phyloP scores from a whole-genome alignment of 2,113 vertebrate genomes.

The Halichoerus grypus region DNA sequence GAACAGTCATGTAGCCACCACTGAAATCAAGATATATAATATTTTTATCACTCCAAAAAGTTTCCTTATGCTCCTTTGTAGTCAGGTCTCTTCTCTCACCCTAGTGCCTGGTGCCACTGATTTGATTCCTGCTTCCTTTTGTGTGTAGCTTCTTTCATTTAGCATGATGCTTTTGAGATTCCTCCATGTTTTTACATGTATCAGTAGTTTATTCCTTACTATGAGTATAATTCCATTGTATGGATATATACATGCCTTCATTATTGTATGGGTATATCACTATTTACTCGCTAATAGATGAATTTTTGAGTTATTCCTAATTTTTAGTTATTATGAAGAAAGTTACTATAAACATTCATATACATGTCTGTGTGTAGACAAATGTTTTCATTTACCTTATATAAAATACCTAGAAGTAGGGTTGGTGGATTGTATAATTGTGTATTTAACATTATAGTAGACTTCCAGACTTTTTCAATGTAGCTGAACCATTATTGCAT shows the following conservation, averaged over 20 bases:
- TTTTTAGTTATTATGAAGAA: background rate
- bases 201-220: background rate
- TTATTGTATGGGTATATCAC: background rate
- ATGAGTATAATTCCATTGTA: background rate
- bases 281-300: background rate
- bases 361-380: background rate
- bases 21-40: constrained; percentile 18
- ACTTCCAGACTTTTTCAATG: background rate
- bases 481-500: background rate
- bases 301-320: background rate
- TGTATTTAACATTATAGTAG: background rate
- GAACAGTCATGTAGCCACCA: background rate
- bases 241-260: background rate
- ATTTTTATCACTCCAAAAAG: background rate
- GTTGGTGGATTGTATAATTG: background rate
- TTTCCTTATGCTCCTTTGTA: background rate
- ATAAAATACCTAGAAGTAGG: background rate
- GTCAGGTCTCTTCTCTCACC: background rate
- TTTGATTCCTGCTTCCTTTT: background rate
- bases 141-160: background rate
- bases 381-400: background rate
- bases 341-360: background rate
- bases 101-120: background rate
- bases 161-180: background rate
- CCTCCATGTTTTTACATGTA: background rate